Conservation (phyloP, 37 sponge, comb jelly and placozoan species). For the Lycopodina hypogea region DNA sequence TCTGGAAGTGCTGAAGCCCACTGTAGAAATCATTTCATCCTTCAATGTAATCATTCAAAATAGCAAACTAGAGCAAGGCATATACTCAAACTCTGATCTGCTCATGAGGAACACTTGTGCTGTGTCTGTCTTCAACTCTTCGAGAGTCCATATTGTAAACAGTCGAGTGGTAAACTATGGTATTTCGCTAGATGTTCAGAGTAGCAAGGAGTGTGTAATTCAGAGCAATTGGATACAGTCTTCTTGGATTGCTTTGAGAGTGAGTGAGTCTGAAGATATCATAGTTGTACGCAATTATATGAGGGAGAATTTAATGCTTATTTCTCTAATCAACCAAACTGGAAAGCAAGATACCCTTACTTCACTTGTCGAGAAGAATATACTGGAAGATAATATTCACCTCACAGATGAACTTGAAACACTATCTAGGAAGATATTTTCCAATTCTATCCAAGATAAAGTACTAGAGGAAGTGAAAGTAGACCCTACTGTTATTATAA, state of each 20-base stretch:
- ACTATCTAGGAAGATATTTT: no score
- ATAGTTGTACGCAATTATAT: conserved; percentile 16
- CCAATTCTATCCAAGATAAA: no score
- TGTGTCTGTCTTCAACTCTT: conserved; percentile 14
- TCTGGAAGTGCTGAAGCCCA: neutral
- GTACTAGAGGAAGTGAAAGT: neutral
- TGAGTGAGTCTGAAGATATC: neutral
- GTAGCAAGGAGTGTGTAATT: neutral
- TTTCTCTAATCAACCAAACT: neutral
- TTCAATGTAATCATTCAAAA: conserved; percentile 6
- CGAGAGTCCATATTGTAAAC: conserved; percentile 7
- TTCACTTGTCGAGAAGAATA: conserved; percentile 8
- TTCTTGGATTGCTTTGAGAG: conserved; percentile 7
- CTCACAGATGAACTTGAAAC: neutral
- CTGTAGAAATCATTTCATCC: neutral
- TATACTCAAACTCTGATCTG: neutral
- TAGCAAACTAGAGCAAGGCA: conserved; percentile 5
- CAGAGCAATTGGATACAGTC: conserved; percentile 26
- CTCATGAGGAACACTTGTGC: neutral
- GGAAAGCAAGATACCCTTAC: neutral
- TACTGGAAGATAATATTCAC: conserved; percentile 3
- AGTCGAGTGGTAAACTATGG: neutral
- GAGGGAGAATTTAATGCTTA: conserved; percentile 2
- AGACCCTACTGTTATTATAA: neutral
- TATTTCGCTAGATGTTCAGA: neutral